These are phyloP conservation scores for Zaprionus bogoriensis DNA, from an alignment of 2,888 invertebrate genomes.

Conservation along the genomic window DNA sequence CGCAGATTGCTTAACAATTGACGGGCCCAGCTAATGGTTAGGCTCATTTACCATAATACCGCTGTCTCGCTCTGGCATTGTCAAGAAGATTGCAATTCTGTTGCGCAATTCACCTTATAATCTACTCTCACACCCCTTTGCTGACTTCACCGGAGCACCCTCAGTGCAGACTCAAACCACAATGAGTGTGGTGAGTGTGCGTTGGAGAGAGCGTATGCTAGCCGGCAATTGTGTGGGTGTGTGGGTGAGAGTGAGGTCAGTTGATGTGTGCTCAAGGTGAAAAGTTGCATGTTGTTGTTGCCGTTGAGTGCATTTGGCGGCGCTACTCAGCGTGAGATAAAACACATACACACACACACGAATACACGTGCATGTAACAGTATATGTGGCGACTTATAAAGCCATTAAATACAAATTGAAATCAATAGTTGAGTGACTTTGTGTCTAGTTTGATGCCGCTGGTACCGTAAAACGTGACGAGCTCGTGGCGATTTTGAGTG, in stretches of 20 bases:
- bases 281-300: not conserved
- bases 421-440: slow-evolving; percentile 46
- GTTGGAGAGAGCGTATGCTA: not conserved
- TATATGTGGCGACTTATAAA: slow-evolving; percentile 38
- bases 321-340: not conserved
- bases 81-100: not conserved
- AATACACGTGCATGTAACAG: no score
- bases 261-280: slow-evolving; percentile 33
- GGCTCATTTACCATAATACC: not conserved
- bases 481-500: slow-evolving; percentile 11
- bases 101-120: slow-evolving; percentile 6
- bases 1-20: not conserved
- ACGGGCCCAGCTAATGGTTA: not conserved
- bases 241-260: not conserved
- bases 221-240: not conserved
- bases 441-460: not conserved
- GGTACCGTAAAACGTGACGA: slow-evolving; percentile 33
- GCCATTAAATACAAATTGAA: slow-evolving; percentile 48
- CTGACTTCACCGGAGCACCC: not conserved
- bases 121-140: not conserved
- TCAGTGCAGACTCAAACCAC: not conserved
- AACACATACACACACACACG: no score
- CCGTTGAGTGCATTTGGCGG: not conserved
- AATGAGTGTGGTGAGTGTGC: slow-evolving; percentile 17
- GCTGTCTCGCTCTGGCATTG: slow-evolving; percentile 19